Evolutionary conservation across 2,797 vertebrate species (phyloP), one percentile per base, ranked within the genome.

Genomic region (Hipposideros larvatus): DNA sequence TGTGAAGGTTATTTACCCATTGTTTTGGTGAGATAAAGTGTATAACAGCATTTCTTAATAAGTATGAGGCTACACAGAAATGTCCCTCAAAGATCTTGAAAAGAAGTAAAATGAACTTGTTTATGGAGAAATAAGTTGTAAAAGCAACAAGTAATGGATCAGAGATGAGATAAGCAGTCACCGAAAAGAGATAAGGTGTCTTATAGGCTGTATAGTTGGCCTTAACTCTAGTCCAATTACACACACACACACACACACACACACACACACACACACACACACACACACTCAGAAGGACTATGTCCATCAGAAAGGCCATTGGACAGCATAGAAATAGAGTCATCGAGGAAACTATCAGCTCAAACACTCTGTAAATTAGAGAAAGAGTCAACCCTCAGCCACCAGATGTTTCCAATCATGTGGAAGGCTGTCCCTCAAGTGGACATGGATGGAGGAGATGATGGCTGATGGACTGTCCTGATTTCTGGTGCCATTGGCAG

Each of bases 1-100:
- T 65, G 14, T 4, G 94, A 91, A 71, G 19, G 63, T 21, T 24
- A 86, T 94, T 95, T 96, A 80, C 59, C 75, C 79, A 31, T 77
- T 55, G 48, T 84, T 84, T 87, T 68, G 59, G 11, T 73, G 11
- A 94, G 34, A 79, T 28, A 74, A 66, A 86, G 18, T 43, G 2
- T 63, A 28, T 59, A 55, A 53, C 71, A 41, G 61, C 22, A 89
- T 89, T 68, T 63, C 13, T 71, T 73, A 41, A 26, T 91, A 79
- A 74, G 4, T 48, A 41, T 80, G 19, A 84, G 18, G 1, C 26
- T 92, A 83, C 2, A 46, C 5, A 63, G 15, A 90, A 34, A 57
- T 80, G 1, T 46, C 41, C 53, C 31, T 70, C n/a, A 66, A 86
- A 43, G 34, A 73, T 34, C 22, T 71, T 82, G 31, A 22, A 90